These are phyloP conservation scores for Drosophila tani DNA, from an alignment of 1,140 invertebrate species.

Conservation along the genomic window DNA sequence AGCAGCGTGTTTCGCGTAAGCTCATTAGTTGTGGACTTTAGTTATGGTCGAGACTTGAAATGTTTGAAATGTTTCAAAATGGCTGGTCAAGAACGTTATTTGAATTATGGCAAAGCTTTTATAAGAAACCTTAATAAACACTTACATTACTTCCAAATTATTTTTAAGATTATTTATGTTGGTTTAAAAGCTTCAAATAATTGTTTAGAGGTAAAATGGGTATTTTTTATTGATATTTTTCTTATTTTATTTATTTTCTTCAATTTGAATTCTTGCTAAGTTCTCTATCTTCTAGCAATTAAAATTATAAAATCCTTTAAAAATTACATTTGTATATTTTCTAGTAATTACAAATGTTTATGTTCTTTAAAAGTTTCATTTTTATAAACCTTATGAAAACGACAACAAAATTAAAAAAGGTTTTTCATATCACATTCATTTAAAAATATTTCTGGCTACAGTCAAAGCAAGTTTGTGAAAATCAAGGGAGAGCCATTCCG, in stretches of 20 bases:
- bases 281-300: background rate
- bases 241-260: background rate
- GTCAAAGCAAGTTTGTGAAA: background rate
- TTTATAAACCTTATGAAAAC: too few relatives aligned
- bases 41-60: background rate
- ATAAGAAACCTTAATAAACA: background rate
- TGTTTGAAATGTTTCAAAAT: background rate
- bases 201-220: too few relatives aligned
- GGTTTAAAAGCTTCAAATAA: too few relatives aligned
- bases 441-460: background rate
- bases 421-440: background rate
- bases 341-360: too few relatives aligned
- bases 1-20: conserved; percentile 30
- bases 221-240: too few relatives aligned
- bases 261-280: background rate
- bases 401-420: too few relatives aligned
- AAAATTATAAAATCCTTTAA: too few relatives aligned
- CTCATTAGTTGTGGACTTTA: conserved; percentile 38
- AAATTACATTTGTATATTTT: too few relatives aligned
- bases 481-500: background rate
- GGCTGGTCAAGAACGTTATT: too few relatives aligned
- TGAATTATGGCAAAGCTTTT: background rate
- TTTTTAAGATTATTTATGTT: too few relatives aligned
- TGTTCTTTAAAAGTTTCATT: too few relatives aligned
- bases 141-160: background rate